These are phyloP conservation scores for Tetraneura akinire DNA, from an alignment of 1,140 invertebrate genomes.

Conservation along the genomic window DNA sequence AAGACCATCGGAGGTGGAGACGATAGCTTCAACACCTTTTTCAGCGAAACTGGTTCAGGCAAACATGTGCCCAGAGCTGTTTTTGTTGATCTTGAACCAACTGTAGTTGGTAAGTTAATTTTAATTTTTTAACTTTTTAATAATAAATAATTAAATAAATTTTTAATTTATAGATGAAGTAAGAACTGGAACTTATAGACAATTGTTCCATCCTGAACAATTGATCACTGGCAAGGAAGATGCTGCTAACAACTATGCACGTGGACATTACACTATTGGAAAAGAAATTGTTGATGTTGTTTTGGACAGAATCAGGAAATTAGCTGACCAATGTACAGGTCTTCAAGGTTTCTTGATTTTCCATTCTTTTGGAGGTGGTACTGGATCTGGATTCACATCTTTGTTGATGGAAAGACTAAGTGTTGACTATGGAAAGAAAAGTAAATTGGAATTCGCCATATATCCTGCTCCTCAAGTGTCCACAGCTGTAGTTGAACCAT, in stretches of 20 bases:
- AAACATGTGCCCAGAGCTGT: conserved; percentile 68
- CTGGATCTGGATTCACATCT: conserved; percentile 74
- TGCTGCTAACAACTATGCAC: conserved; percentile 70
- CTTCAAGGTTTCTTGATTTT: conserved; percentile 83
- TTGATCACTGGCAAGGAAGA: conserved; percentile 69
- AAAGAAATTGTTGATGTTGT: conserved; percentile 76
- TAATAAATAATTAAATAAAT: not conserved
- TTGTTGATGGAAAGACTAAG: conserved; percentile 70
- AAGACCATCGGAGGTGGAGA: conserved; percentile 73
- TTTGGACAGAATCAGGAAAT: conserved; percentile 70
- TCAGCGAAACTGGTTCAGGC: conserved; percentile 62
- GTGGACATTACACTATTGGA: conserved; percentile 74
- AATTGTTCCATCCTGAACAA: conserved; percentile 68
- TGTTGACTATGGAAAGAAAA: conserved; percentile 72
- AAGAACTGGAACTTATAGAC: conserved; percentile 64
- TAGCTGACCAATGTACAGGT: conserved; percentile 79
- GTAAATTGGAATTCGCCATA: conserved; percentile 70
- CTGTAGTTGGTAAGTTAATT: conserved; percentile 64
- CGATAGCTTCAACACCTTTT: conserved; percentile 71
- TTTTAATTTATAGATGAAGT: conserved; percentile 62
- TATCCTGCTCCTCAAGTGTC: conserved; percentile 71
- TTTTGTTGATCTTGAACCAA: conserved; percentile 71
- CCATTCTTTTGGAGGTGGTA: conserved; percentile 88
- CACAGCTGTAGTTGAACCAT: conserved; percentile 72
- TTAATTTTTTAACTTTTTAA: not conserved